Conservation (phyloP, 2,888 invertebrate species). For the Sturmia bella region DNA sequence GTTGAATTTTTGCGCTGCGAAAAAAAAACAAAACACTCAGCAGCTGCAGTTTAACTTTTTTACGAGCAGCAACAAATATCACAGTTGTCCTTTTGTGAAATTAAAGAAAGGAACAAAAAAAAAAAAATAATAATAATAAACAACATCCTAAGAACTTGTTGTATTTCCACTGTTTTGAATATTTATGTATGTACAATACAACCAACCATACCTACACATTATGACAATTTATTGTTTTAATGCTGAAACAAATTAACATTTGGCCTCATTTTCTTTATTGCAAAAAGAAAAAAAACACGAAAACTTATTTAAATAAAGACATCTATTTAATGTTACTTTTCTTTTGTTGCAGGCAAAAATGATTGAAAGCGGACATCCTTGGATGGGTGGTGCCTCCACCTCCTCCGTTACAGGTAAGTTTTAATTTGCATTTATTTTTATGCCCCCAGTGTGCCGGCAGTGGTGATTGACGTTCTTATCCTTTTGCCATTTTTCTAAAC, state of each 20-base stretch:
- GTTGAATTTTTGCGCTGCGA: slow-evolving; percentile 46
- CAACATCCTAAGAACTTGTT: no score
- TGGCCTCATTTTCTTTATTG: slow-evolving; percentile 18
- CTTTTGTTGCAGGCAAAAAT: slow-evolving; percentile 78
- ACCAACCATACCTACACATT: no score
- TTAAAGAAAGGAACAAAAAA: no score
- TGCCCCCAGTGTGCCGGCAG: not conserved
- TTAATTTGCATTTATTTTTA: slow-evolving; percentile 50
- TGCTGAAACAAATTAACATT: slow-evolving; percentile 36
- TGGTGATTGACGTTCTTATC: slow-evolving; percentile 46
- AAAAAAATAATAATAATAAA: no score
- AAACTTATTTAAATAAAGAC: slow-evolving; percentile 52
- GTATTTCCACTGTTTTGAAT: no score
- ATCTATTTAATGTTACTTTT: slow-evolving; percentile 36
- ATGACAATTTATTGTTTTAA: slow-evolving; percentile 19
- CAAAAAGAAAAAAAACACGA: not conserved
- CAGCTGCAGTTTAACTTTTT: slow-evolving; percentile 33
- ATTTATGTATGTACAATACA: no score
- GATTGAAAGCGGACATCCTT: slow-evolving; percentile 80
- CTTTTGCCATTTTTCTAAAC: slow-evolving; percentile 32
- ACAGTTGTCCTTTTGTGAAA: no score
- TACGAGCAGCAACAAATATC: not conserved
- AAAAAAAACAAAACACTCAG: slow-evolving; percentile 31
- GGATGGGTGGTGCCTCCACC: slow-evolving; percentile 80
- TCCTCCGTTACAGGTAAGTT: slow-evolving; percentile 81